These are phyloP conservation scores for Grapholita molesta DNA, from an alignment of 1,140 invertebrate genomes.

Conservation along the genomic window DNA sequence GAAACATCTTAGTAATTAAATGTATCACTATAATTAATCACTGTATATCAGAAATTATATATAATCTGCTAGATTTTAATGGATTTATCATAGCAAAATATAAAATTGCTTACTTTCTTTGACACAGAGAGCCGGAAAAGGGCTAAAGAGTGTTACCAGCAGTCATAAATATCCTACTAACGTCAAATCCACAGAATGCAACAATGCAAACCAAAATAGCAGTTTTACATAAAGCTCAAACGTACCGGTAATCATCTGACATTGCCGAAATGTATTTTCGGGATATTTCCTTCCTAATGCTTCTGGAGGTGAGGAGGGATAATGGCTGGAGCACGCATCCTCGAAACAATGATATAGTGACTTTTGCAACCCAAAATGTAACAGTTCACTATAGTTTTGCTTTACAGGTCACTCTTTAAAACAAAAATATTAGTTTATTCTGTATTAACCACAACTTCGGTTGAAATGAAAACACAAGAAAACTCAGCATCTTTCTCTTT, in stretches of 20 bases:
- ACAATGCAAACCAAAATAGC: not conserved
- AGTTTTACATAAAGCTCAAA: not conserved
- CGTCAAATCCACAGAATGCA: not conserved
- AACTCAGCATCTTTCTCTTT: too few species aligned
- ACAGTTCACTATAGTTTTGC: too few species aligned
- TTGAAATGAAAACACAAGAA: too few species aligned
- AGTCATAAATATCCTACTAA: not conserved
- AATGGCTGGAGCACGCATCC: too few species aligned
- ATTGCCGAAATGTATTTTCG: not conserved
- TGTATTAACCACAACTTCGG: too few species aligned
- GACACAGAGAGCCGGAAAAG: slow-evolving; percentile 70
- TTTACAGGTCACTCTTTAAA: too few species aligned
- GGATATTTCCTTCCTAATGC: too few species aligned
- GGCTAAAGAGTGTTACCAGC: slow-evolving; percentile 45
- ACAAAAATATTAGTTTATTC: too few species aligned
- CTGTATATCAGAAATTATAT: slow-evolving; percentile 17
- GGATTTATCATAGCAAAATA: slow-evolving; percentile 40
- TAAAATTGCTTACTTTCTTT: slow-evolving; percentile 64
- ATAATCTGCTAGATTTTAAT: slow-evolving; percentile 34
- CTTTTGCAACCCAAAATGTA: too few species aligned
- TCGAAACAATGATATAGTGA: too few species aligned
- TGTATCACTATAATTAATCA: slow-evolving; percentile 30
- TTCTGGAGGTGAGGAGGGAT: too few species aligned
- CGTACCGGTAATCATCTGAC: not conserved
- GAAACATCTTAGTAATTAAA: slow-evolving; percentile 21